phyloP scores from a whole-genome alignment of 2,113 vertebrate genomes.

The Sula dactylatra region DNA sequence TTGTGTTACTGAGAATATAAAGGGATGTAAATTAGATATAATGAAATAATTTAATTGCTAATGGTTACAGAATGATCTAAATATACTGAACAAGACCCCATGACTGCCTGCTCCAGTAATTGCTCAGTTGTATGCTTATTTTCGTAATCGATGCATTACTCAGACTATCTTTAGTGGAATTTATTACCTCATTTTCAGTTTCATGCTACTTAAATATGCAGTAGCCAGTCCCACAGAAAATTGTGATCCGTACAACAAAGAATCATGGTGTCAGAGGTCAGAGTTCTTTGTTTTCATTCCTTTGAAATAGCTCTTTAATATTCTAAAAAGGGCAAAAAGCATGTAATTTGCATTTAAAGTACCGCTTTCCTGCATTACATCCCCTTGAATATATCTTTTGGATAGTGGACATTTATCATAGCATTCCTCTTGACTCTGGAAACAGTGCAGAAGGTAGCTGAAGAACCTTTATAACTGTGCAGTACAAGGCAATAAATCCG shows the following conservation, averaged over 20 bases:
- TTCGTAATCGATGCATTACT: slow-evolving; percentile 68
- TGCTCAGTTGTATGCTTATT: slow-evolving; percentile 58
- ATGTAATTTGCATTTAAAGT: slow-evolving; percentile 76
- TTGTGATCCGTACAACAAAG: slow-evolving; percentile 55
- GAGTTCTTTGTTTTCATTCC: slow-evolving; percentile 69
- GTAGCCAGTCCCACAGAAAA: slow-evolving; percentile 56
- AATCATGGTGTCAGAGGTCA: slow-evolving; percentile 71
- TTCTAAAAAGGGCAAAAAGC: slow-evolving; percentile 68
- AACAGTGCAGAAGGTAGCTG: slow-evolving; percentile 70
- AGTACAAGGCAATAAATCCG: slow-evolving; percentile 74
- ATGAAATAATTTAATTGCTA: slow-evolving; percentile 67
- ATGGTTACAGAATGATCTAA: slow-evolving; percentile 60
- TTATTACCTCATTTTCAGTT: slow-evolving; percentile 73
- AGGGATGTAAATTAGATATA: slow-evolving; percentile 51
- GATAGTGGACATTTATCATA: slow-evolving; percentile 73
- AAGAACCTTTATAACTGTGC: slow-evolving; percentile 61
- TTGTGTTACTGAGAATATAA: slow-evolving; percentile 41
- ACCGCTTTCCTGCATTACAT: slow-evolving; percentile 53
- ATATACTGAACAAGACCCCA: slow-evolving; percentile 19
- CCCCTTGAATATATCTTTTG: slow-evolving; percentile 63
- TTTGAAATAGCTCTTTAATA: slow-evolving; percentile 74
- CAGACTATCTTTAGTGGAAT: slow-evolving; percentile 64
- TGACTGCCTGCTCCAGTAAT: slow-evolving; percentile 60
- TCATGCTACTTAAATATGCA: slow-evolving; percentile 71
- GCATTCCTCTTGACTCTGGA: slow-evolving; percentile 66